Evolutionary conservation across 2,888 invertebrate species (phyloP).

Genomic region (Euproctis similis): DNA sequence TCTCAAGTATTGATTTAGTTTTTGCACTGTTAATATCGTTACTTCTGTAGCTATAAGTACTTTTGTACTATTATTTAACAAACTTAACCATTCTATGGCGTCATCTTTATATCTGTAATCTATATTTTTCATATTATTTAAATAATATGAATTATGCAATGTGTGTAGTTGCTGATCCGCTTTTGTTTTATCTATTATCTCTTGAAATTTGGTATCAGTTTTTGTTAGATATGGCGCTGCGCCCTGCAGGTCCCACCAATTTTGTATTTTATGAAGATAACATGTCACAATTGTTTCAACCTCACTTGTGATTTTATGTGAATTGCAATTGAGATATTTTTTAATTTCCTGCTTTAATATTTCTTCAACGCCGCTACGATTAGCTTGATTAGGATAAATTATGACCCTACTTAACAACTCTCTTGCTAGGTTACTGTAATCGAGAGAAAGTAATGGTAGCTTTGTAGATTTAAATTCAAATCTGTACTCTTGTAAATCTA

Average conservation of each 20-base stretch:
- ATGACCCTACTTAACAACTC: slow-evolving; percentile 12
- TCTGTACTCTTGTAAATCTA: slow-evolving; percentile 8
- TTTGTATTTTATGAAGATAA: slow-evolving; percentile 14
- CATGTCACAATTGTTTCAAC: slow-evolving; percentile 10
- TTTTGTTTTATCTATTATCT: slow-evolving; percentile 5
- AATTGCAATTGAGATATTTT: not conserved
- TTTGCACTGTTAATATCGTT: slow-evolving; percentile 1
- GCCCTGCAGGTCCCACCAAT: slow-evolving; percentile 12
- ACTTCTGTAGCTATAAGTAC: slow-evolving; percentile 1
- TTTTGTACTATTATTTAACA: not conserved
- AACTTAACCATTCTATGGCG: not conserved
- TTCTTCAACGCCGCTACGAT: slow-evolving; percentile 7
- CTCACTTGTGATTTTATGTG: slow-evolving; percentile 1
- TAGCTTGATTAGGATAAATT: slow-evolving; percentile 13
- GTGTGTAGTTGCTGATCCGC: slow-evolving; percentile 6
- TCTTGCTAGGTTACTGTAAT: slow-evolving; percentile 3
- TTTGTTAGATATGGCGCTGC: slow-evolving; percentile 4
- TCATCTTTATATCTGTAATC: not conserved
- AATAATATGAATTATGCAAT: slow-evolving; percentile 1
- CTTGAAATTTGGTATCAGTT: slow-evolving; percentile 4
- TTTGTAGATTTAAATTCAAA: slow-evolving; percentile 7
- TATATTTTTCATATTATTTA: slow-evolving; percentile 2
- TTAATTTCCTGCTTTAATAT: slow-evolving; percentile 9
- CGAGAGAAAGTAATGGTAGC: slow-evolving; percentile 13
- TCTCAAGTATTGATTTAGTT: slow-evolving; percentile 4